Evolutionary conservation across 2,797 vertebrate species (phyloP).

Genomic region (Poecilia velifera): DNA sequence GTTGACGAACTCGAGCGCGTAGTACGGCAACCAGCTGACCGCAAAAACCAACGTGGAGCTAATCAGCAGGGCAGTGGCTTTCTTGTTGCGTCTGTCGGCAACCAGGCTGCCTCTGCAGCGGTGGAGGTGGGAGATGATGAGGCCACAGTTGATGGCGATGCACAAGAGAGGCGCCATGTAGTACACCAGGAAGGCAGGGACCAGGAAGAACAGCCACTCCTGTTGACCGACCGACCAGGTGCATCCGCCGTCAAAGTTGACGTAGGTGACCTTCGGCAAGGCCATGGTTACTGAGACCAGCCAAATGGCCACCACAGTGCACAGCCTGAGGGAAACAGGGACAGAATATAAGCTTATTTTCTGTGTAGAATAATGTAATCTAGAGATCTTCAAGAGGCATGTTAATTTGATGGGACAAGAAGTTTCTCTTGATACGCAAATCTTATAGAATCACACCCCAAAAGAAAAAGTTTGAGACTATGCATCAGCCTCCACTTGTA

Average conservation of each 20-base stretch:
- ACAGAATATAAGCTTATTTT: not conserved
- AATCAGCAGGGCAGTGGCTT: conserved; percentile 74
- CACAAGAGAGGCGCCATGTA: conserved; percentile 75
- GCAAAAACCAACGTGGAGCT: conserved; percentile 72
- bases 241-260: conserved; percentile 71
- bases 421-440: too few species aligned
- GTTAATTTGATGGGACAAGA: not conserved
- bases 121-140: conserved; percentile 75
- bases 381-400: not conserved
- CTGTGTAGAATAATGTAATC: not conserved
- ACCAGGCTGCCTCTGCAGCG: conserved; percentile 59
- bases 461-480: too few species aligned
- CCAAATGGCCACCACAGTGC: conserved; percentile 68
- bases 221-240: conserved; percentile 67
- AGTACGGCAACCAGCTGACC: conserved; percentile 77
- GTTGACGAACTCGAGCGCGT: conserved; percentile 75
- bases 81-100: conserved; percentile 72
- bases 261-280: conserved; percentile 78
- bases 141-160: conserved; percentile 74
- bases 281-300: conserved; percentile 75
- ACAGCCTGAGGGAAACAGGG: conserved; percentile 50
- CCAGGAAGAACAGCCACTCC: conserved; percentile 77
- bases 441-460: too few species aligned
- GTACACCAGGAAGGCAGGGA: conserved; percentile 77
- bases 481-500: not conserved